Evolutionary conservation across 1,140 invertebrate genomes (phyloP).

Genomic region (Acyrthosiphon pisum): DNA sequence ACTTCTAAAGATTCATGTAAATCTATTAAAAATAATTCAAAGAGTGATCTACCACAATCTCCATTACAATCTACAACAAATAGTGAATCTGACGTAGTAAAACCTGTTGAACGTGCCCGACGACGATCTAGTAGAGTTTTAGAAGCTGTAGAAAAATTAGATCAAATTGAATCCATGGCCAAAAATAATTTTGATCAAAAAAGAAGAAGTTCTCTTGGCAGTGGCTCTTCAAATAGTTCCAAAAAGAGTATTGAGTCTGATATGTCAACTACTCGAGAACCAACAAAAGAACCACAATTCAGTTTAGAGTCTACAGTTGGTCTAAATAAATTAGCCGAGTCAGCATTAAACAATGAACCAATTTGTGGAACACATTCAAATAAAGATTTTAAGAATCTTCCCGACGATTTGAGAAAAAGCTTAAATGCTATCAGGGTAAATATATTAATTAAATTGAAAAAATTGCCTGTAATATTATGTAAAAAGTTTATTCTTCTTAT

Average conservation of each 20-base stretch:
- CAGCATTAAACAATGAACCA: conserved; percentile 58
- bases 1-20: conserved; percentile 57
- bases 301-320: conserved; percentile 61
- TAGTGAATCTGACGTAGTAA: conserved; percentile 26
- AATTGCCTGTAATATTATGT: not conserved
- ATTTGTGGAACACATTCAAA: conserved; percentile 1
- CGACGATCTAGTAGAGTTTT: conserved; percentile 51
- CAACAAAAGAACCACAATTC: conserved; percentile 55
- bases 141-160: conserved; percentile 54
- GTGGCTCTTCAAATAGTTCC: conserved; percentile 55
- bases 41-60: conserved; percentile 29
- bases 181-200: conserved; percentile 47
- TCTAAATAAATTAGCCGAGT: conserved; percentile 61
- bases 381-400: conserved; percentile 51
- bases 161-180: conserved; percentile 48
- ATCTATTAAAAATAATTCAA: conserved; percentile 51
- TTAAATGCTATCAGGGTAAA: conserved; percentile 53
- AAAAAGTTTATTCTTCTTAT: not conserved
- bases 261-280: not conserved
- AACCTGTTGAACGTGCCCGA: not conserved
- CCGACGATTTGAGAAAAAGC: conserved; percentile 47
- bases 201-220: conserved; percentile 41
- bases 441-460: not conserved
- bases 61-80: conserved; percentile 4
- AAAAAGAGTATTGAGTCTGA: conserved; percentile 55